Evolutionary conservation across 2,113 vertebrate genomes (phyloP), one percentile per base, ranked within the genome.

Genomic region (Vireo altiloquus): DNA sequence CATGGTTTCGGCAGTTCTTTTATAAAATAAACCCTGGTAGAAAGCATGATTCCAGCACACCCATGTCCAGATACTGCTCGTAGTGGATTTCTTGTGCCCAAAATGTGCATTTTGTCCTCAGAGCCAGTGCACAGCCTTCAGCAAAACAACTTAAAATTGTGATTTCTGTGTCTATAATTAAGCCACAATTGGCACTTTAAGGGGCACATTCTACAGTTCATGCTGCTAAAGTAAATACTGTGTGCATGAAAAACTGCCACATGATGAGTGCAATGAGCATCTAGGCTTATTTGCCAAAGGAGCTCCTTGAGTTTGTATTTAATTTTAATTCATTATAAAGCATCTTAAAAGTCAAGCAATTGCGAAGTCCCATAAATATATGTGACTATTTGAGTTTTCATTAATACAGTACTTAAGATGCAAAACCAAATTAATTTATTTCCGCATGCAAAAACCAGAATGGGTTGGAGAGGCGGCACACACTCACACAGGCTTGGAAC

Each of bases 351-450:
- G 69, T 64, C 76, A 87, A 77, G 89, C 65, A 76, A 82, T 9
- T 86, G 54, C 37, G 28, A 71, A 69, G 49, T 54, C 70, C 50
- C 63, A 75, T 70, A 94, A 91, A 94, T 44, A 53, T 8, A 82
- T 42, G 57, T 28, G 37, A 79, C 54, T 85, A 53, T 80, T 50
- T 65, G 78, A 82, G 71, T 76, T 89, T 95, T 76, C 65, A 86
- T 82, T 79, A 96, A 88, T 78, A 54, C 3, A 5, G 47, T 16
- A 70, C 72, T 85, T 85, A 61, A 72, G 33, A 68, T 1, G 4
- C 42, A 80, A 85, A 93, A 28, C n/a, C 42, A 74, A 90, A 96
- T 86, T n/a, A 63, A 88, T 88, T 93, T 95, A 63, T 83, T 92
- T 90, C 85, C 10, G 0, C 31, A 57, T 49, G 47, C 68, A 86